Evolutionary conservation across 2,113 vertebrate species (phyloP), one percentile per base, ranked within the genome.

Genomic region (Microtus montanus): DNA sequence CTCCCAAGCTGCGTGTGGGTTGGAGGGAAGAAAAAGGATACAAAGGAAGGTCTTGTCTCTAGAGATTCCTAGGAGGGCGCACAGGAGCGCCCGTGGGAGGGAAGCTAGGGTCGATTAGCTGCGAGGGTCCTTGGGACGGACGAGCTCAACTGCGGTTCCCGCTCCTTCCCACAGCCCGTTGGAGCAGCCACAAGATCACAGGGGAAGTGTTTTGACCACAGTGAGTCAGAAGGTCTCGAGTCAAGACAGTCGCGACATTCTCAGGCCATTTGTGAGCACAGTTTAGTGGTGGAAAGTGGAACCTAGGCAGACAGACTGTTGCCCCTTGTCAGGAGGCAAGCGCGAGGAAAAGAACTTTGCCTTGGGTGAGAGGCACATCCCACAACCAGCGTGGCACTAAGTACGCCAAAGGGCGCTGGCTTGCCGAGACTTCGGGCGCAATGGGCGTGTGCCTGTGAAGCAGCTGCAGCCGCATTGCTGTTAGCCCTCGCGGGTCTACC

Each of bases 151-250:
- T 24, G 63, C 49, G 0, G 33, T 26, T 79, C 35, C 33, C 0
- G 0, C 44, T 33, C 26, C 33, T 41, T 26, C 54, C 9, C 5
- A 7, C 30, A 35, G 82, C 77, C 47, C 87, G 0, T 58, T 35
- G 20, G 24, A 87, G 79, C 79, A 17, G 58, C 8, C 11, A 61
- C 86, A 22, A 28, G 87, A 71, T 68, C 75, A 30, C 89, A 66
- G 84, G 70, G 97, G 97, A 98, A 98, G 96, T 96, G 64, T 49
- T 49, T 14, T 75, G 84, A 96, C 97, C 97, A 87, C 95, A 96
- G 94, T 96, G 95, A 95, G 93, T 97, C 96, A 96, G 95, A 89
- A 92, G 89, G 61, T 41, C 74, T 38, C n/a, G 30, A 33, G n/a
- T 41, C 58, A 17, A 47, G 88, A 54, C 88, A 66, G 91, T 49